Percentiles rank a stretch among this genome's conserved stretches.
Evolutionary conservation across 2,113 vertebrate genomes (phyloP).

Genomic region (Trogon surrucura): DNA sequence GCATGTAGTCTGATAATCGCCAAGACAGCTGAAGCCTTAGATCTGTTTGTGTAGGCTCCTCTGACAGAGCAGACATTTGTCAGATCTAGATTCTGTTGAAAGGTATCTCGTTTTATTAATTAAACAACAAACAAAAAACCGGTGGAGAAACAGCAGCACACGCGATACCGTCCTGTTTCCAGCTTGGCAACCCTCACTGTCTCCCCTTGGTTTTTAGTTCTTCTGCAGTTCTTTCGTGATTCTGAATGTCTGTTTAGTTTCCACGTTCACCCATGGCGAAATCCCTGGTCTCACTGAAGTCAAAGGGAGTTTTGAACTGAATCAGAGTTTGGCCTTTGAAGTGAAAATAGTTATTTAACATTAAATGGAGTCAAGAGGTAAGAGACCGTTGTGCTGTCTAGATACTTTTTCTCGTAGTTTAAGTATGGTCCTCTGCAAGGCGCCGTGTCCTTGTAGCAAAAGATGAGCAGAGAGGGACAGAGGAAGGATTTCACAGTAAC

Average conservation of each 20-base stretch:
- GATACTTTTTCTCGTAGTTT: not conserved
- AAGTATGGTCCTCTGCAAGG: not conserved
- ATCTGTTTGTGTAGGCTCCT: conserved; percentile 10
- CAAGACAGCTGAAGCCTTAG: conserved; percentile 27
- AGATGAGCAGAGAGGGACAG: not conserved
- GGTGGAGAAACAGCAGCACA: not conserved
- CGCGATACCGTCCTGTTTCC: not conserved
- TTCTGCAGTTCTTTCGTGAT: not conserved
- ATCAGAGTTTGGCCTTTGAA: not conserved
- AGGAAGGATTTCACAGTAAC: not conserved
- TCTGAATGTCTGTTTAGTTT: not conserved
- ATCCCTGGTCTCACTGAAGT: not conserved
- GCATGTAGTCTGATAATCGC: conserved; percentile 18
- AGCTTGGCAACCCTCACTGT: not conserved
- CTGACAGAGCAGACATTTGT: not conserved
- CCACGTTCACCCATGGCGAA: not conserved
- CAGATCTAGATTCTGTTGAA: conserved; percentile 40
- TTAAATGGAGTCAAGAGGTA: not conserved
- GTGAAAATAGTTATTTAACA: not conserved
- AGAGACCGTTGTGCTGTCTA: not conserved
- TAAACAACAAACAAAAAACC: not conserved
- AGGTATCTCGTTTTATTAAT: conserved; percentile 36
- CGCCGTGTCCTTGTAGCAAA: not conserved
- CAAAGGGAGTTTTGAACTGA: not conserved
- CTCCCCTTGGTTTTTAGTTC: not conserved